A percentile compares a stretch with the other conserved stretches of the same genome.
phyloP scores from a whole-genome alignment of 1,140 invertebrate species.

The Aplysia californica region DNA sequence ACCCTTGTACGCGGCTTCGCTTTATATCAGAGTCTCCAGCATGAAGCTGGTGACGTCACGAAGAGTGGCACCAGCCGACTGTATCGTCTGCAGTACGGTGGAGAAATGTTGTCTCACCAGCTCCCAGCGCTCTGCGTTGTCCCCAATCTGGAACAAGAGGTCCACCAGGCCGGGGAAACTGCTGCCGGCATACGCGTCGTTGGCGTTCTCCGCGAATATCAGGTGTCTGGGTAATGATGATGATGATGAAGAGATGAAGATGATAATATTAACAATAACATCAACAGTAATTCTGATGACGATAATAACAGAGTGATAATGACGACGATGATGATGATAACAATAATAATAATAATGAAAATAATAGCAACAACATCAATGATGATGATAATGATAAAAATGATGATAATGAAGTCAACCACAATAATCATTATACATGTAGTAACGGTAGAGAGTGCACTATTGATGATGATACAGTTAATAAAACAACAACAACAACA shows the following conservation, averaged over 20 bases:
- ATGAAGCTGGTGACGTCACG: constrained; percentile 50
- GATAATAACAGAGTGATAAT: too few species aligned
- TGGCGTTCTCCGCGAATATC: constrained; percentile 64
- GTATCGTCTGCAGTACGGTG: constrained; percentile 48
- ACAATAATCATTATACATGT: too few species aligned
- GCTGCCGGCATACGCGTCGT: constrained; percentile 64
- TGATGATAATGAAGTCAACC: too few species aligned
- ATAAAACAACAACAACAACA: too few species aligned
- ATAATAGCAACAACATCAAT: too few species aligned
- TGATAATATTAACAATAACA: constrained; percentile 10
- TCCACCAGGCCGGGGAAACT: constrained; percentile 69
- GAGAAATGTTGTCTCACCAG: constrained; percentile 53
- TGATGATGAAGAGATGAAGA: too few species aligned
- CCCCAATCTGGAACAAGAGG: constrained; percentile 55
- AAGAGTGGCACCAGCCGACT: constrained; percentile 53
- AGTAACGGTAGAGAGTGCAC: too few species aligned
- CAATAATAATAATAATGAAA: too few species aligned
- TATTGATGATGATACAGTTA: too few species aligned
- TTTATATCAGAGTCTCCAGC: constrained; percentile 27
- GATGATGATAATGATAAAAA: too few species aligned
- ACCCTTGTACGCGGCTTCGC: too few species aligned
- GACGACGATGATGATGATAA: too few species aligned
- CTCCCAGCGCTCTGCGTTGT: constrained; percentile 41
- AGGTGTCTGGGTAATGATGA: constrained; percentile 67
- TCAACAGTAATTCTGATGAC: not conserved